Conservation (phyloP, 2,888 invertebrate species). For the Tillus elongatus region DNA sequence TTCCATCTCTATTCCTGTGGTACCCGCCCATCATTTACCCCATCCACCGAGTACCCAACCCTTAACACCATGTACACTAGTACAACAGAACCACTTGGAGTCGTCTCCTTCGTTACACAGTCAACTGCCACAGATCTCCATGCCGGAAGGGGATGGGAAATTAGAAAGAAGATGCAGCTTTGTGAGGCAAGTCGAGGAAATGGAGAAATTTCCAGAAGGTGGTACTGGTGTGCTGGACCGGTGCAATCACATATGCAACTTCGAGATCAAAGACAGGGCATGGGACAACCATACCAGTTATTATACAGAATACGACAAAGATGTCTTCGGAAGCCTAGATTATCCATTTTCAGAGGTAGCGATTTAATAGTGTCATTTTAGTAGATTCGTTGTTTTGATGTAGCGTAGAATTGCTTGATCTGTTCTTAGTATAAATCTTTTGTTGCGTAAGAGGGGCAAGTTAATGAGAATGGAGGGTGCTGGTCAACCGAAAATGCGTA, state of each 20-base stretch:
- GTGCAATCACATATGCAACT: slow-evolving; percentile 41
- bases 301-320: slow-evolving; percentile 36
- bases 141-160: slow-evolving; percentile 37
- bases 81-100: slow-evolving; percentile 26
- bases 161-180: slow-evolving; percentile 44
- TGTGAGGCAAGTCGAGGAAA: slow-evolving; percentile 44
- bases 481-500: too few relatives aligned
- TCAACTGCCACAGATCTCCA: slow-evolving; percentile 47
- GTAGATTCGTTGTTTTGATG: too few relatives aligned
- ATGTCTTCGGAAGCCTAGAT: slow-evolving; percentile 40
- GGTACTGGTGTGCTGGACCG: slow-evolving; percentile 36
- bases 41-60: slow-evolving; percentile 50
- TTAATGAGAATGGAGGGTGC: too few relatives aligned
- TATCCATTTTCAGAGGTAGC: slow-evolving; percentile 43
- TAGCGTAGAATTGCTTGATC: too few relatives aligned
- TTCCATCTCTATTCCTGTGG: slow-evolving; percentile 46
- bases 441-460: too few relatives aligned
- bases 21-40: slow-evolving; percentile 35
- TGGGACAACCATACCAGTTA: slow-evolving; percentile 33
- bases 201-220: slow-evolving; percentile 36
- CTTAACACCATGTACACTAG: slow-evolving; percentile 33
- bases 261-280: slow-evolving; percentile 39
- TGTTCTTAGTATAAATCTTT: too few relatives aligned
- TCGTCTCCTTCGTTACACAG: slow-evolving; percentile 40
- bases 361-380: too few relatives aligned